phyloP scores from a whole-genome alignment of 2,797 vertebrate genomes.

The Novumbra hubbsi region DNA sequence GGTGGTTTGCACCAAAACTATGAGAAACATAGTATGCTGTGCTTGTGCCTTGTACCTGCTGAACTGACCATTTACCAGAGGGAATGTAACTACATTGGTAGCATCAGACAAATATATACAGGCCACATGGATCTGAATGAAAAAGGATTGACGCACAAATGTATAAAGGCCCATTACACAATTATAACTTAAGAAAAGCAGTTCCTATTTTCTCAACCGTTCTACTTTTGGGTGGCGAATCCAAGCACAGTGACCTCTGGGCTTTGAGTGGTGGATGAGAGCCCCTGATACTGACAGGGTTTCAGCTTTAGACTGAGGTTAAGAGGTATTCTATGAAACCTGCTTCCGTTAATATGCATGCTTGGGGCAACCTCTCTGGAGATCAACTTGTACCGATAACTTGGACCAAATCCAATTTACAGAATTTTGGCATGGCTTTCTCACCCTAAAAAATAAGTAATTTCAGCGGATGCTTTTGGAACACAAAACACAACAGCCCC shows the following conservation, averaged over 20 bases:
- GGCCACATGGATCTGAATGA: too few species aligned
- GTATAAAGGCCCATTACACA: too few species aligned
- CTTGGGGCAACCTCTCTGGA: constrained; percentile 41
- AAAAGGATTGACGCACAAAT: too few species aligned
- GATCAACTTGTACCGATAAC: constrained; percentile 39
- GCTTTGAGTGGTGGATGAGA: constrained; percentile 38
- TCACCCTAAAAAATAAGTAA: constrained; percentile 30
- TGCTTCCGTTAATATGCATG: constrained; percentile 60
- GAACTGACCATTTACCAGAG: too few species aligned
- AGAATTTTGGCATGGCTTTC: constrained; percentile 39
- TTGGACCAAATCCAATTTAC: constrained; percentile 55
- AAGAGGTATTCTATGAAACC: constrained; percentile 57
- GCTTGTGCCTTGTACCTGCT: too few species aligned
- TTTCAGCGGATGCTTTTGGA: constrained; percentile 37
- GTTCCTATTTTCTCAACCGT: too few species aligned
- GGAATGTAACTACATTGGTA: too few species aligned
- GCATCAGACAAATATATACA: too few species aligned
- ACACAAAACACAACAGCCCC: constrained; percentile 36
- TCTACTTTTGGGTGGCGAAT: constrained; percentile 32
- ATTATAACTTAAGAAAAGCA: too few species aligned
- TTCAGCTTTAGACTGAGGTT: constrained; percentile 50
- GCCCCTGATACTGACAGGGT: constrained; percentile 37
- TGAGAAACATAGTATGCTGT: too few species aligned
- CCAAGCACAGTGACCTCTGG: constrained; percentile 45
- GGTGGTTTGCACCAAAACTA: too few species aligned